Conservation (phyloP, 2,113 vertebrate species). For the Aspiorhynchus laticeps region DNA sequence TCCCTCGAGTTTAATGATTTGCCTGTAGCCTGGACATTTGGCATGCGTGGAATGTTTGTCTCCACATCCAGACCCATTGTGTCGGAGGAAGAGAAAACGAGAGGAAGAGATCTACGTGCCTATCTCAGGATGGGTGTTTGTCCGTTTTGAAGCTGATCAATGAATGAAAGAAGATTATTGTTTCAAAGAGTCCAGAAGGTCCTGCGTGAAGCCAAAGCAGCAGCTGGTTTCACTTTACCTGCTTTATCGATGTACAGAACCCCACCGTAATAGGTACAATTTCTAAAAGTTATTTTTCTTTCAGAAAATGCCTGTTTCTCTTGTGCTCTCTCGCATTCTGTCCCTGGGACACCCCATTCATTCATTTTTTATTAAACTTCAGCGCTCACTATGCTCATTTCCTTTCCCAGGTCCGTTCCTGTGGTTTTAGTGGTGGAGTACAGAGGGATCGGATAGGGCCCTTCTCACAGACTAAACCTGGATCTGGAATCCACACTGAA, state of each 20-base stretch:
- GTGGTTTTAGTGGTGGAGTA: conserved; percentile 71
- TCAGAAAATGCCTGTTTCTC: conserved; percentile 41
- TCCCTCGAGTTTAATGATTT: conserved; percentile 78
- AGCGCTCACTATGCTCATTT: conserved; percentile 76
- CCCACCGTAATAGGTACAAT: conserved; percentile 63
- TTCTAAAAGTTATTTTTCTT: conserved; percentile 56
- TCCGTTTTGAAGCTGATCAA: conserved; percentile 43
- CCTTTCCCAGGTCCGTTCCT: conserved; percentile 67
- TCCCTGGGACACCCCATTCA: conserved; percentile 79
- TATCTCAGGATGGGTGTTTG: conserved; percentile 59
- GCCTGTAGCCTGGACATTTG: conserved; percentile 76
- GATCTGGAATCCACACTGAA: conserved; percentile 38
- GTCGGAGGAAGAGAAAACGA: conserved; percentile 67
- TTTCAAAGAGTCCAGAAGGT: conserved; percentile 65
- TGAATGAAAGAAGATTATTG: conserved; percentile 56
- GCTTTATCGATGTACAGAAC: conserved; percentile 67
- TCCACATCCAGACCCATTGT: conserved; percentile 77
- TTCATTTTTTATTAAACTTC: conserved; percentile 83
- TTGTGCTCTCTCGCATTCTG: conserved; percentile 56
- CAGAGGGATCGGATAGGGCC: conserved; percentile 71
- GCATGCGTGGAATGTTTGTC: conserved; percentile 80
- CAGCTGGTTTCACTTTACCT: conserved; percentile 75
- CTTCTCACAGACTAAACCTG: conserved; percentile 59
- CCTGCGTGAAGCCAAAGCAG: conserved; percentile 51
- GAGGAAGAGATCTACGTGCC: conserved; percentile 67